Evolutionary conservation across 2,888 invertebrate genomes (phyloP), one percentile per base, ranked within the genome.

Genomic region (Fissipunctia ypsillon): DNA sequence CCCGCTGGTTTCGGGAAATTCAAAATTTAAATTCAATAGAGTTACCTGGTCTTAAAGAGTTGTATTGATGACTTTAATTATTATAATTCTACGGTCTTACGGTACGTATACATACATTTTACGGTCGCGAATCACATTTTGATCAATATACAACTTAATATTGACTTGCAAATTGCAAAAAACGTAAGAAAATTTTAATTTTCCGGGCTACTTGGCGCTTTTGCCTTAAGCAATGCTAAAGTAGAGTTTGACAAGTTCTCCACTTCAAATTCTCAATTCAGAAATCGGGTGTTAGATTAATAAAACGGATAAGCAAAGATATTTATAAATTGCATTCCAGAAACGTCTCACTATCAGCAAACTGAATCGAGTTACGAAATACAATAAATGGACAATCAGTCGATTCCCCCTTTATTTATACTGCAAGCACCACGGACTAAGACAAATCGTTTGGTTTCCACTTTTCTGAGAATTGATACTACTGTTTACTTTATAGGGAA

Each of bases 401-500:
- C 16, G 19, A 54, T 45, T 48, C 35, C 43, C 22, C 41, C 48
- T 66, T 56, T 70, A 60, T 78, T 63, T 63, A 59, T 60, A 73
- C 45, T 69, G 54, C 57, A 54, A 69, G 22, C 31, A 22, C 57
- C 54, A 56, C 16, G 45, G 68, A 80, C 28, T 52, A 50, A 69
- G 68, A 80, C 45, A 52, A 73, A 78, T 73, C 25, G 64, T 45
- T 73, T 19, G 60, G 59, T 45, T 54, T 73, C 25, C 35, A 68
- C 31, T 68, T 43, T 52, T 35, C 3, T 38, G 41, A 54, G 52
- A 56, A 65, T 60, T 69, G 54, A 7, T 65, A 56, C 10, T 9
- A 56, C 12, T 65, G 50, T 80, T 80, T 80, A 41, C 14, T 69
- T 56, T 60, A 43, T 22, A 60, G 31, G 14, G 14, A 31, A 38